A percentile compares a stretch with the other conserved stretches of the same genome.
Conservation (phyloP, 2,113 vertebrate species). For the Chrysemys picta region DNA sequence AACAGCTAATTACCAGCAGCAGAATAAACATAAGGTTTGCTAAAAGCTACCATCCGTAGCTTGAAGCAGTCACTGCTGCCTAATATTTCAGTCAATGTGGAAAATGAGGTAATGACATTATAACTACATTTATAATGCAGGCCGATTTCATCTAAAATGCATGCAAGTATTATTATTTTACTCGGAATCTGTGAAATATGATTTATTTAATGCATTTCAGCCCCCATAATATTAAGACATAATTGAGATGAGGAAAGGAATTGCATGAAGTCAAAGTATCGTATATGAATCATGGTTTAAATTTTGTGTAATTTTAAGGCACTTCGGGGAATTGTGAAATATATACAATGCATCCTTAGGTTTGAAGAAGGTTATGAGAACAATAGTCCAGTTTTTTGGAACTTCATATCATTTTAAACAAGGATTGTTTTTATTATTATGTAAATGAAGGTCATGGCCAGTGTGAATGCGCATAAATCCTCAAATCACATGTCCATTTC, state of each 20-base stretch:
- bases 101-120: conserved; percentile 80
- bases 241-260: conserved; percentile 76
- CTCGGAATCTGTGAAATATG: conserved; percentile 73
- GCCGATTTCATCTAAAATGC: conserved; percentile 77
- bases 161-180: conserved; percentile 80
- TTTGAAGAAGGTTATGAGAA: conserved; percentile 75
- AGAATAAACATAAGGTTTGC: conserved; percentile 75
- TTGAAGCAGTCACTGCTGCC: conserved; percentile 64
- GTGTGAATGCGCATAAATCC: neutral
- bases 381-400: conserved; percentile 70
- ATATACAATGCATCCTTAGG: conserved; percentile 74
- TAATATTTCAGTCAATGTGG: conserved; percentile 71
- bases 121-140: conserved; percentile 78
- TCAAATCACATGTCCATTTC: neutral
- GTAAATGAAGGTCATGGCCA: neutral
- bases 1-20: conserved; percentile 76
- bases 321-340: conserved; percentile 81
- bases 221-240: conserved; percentile 80
- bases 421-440: conserved; percentile 14
- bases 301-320: conserved; percentile 83
- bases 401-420: conserved; percentile 51
- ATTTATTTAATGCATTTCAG: conserved; percentile 83
- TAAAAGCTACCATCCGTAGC: conserved; percentile 73
- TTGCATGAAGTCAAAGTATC: conserved; percentile 61
- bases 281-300: conserved; percentile 77